phyloP scores from a whole-genome alignment of 1,140 invertebrate species.

The Zaprionus kolodkinae region DNA sequence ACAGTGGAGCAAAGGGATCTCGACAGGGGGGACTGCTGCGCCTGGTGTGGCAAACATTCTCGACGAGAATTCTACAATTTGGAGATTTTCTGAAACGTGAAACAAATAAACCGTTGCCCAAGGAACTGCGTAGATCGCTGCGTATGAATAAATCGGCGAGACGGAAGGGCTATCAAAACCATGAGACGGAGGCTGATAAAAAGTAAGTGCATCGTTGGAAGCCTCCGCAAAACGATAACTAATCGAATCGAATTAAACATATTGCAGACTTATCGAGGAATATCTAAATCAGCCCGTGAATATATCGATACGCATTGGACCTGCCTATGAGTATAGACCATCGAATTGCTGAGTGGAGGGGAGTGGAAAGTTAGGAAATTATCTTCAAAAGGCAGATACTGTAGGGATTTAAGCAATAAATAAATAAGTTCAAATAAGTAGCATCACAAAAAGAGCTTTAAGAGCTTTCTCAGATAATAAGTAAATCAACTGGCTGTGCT shows the following conservation, averaged over 20 bases:
- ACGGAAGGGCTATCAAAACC: constrained; percentile 85
- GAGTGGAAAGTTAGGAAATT: neutral
- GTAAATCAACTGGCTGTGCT: neutral
- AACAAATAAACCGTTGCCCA: constrained; percentile 70
- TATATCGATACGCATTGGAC: constrained; percentile 65
- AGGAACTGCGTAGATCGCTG: constrained; percentile 73
- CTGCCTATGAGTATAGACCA: constrained; percentile 60
- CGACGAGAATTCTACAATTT: constrained; percentile 54
- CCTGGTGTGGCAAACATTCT: constrained; percentile 59
- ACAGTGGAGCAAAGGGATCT: constrained; percentile 15
- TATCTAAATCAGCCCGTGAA: constrained; percentile 58
- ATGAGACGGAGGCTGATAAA: constrained; percentile 85
- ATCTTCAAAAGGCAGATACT: neutral
- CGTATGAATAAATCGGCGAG: constrained; percentile 82
- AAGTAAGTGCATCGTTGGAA: constrained; percentile 75
- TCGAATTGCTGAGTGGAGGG: constrained; percentile 34
- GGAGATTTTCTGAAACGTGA: constrained; percentile 55
- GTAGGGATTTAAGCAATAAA: neutral
- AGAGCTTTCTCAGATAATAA: constrained; percentile 8
- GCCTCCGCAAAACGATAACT: constrained; percentile 14
- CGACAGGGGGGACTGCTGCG: constrained; percentile 40
- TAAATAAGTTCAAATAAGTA: neutral
- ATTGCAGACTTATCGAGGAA: constrained; percentile 52
- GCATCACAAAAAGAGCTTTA: constrained; percentile 19
- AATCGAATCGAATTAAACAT: neutral